These are phyloP conservation scores for Merops nubicus DNA, from an alignment of 2,113 vertebrate genomes.

Conservation along the genomic window DNA sequence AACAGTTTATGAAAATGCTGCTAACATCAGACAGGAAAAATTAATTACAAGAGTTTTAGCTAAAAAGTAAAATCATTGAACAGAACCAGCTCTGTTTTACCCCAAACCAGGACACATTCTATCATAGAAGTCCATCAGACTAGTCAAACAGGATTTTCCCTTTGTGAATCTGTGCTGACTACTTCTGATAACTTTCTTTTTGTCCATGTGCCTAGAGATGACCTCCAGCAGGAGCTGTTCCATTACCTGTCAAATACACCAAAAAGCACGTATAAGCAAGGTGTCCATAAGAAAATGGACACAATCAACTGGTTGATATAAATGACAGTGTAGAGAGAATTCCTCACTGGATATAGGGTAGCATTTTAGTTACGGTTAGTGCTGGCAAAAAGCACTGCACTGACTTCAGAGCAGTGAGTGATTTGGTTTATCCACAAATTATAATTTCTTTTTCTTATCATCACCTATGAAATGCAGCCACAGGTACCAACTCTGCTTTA, in stretches of 20 bases:
- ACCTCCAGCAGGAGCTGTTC: too few species aligned
- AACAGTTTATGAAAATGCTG: too few species aligned
- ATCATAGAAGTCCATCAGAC: too few species aligned
- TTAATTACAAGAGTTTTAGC: too few species aligned
- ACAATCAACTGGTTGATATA: not conserved
- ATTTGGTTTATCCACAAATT: not conserved
- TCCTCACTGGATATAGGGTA: not conserved
- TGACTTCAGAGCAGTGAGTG: not conserved
- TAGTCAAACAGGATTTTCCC: too few species aligned
- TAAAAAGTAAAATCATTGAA: too few species aligned
- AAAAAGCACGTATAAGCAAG: accelerated
- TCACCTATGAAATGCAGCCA: not conserved
- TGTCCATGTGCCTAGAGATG: too few species aligned
- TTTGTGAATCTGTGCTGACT: too few species aligned
- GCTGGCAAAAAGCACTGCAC: accelerated
- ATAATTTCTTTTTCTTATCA: not conserved
- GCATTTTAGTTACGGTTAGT: not conserved
- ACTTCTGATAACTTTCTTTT: too few species aligned
- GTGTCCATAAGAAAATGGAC: not conserved
- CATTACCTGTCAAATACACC: not conserved
- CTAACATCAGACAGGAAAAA: too few species aligned
- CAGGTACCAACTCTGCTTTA: not conserved
- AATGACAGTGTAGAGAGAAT: not conserved
- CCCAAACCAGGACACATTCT: too few species aligned
- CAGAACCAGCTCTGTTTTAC: too few species aligned